phyloP scores from a whole-genome alignment of 1,140 invertebrate species.

The Heliconius melpomene region DNA sequence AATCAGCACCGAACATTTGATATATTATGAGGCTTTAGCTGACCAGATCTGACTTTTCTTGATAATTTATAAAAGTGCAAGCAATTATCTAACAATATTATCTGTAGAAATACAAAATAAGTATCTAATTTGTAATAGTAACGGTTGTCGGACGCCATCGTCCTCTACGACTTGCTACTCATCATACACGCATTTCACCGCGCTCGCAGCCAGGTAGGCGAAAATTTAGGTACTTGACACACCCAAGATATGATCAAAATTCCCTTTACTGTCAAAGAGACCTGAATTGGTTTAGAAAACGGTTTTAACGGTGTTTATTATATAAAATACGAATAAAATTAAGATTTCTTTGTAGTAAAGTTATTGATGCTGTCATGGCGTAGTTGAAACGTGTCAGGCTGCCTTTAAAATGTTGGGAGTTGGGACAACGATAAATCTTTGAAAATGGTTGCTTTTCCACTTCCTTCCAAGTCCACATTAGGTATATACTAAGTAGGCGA shows the following conservation, averaged over 20 bases:
- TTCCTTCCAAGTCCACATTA: too few relatives aligned
- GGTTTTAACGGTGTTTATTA: neutral
- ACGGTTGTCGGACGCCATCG: constrained; percentile 37
- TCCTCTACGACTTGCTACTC: constrained; percentile 11
- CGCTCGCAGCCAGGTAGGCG: constrained; percentile 32
- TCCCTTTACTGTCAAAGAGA: neutral
- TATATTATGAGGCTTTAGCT: too few relatives aligned
- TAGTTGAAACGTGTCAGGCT: too few relatives aligned
- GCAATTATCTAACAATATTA: too few relatives aligned
- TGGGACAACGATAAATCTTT: too few relatives aligned
- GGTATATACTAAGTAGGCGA: too few relatives aligned
- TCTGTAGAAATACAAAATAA: neutral
- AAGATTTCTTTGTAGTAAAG: neutral
- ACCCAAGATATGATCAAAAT: constrained; percentile 9
- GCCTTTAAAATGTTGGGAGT: too few relatives aligned
- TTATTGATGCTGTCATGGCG: neutral
- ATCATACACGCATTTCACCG: constrained; percentile 39
- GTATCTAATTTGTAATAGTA: constrained; percentile 20
- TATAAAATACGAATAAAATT: neutral
- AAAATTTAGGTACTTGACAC: constrained; percentile 26
- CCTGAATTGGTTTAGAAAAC: neutral
- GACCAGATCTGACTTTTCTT: too few relatives aligned
- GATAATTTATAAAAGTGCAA: too few relatives aligned
- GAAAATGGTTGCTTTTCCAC: too few relatives aligned
- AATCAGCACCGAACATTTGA: too few relatives aligned